A percentile compares a stretch with the other conserved stretches of the same genome.
Conservation (phyloP, 2,888 invertebrate species). For the Synanthedon formicaeformis region DNA sequence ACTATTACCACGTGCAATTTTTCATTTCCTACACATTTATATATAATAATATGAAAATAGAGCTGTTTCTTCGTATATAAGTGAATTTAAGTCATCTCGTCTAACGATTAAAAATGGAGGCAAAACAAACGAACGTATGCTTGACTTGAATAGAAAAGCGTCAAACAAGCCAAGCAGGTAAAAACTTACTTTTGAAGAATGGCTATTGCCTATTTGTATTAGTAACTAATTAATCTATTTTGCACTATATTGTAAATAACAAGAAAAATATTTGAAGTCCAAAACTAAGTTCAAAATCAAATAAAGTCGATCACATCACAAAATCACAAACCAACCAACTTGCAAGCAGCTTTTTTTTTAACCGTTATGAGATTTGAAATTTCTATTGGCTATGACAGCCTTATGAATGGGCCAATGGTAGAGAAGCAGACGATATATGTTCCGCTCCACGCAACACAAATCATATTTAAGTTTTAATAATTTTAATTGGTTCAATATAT, state of each 20-base stretch:
- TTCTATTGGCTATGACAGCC: slow-evolving; percentile 32
- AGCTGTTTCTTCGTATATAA: slow-evolving; percentile 23
- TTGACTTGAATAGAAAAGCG: slow-evolving; percentile 19
- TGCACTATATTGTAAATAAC: slow-evolving; percentile 25
- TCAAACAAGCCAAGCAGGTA: slow-evolving; percentile 19
- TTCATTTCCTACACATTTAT: slow-evolving; percentile 9
- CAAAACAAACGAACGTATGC: slow-evolving; percentile 62
- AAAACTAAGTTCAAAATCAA: slow-evolving; percentile 30
- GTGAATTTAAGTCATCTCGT: slow-evolving; percentile 27
- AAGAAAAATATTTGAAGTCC: slow-evolving; percentile 25
- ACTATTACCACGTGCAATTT: slow-evolving; percentile 32
- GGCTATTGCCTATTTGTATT: slow-evolving; percentile 44
- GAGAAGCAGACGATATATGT: slow-evolving; percentile 16
- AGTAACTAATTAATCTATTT: slow-evolving; percentile 25
- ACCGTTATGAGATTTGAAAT: slow-evolving; percentile 48
- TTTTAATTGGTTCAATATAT: too few species aligned
- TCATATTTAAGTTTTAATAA: too few species aligned
- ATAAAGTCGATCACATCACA: slow-evolving; percentile 9
- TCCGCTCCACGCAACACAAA: slow-evolving; percentile 17
- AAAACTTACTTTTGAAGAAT: slow-evolving; percentile 43
- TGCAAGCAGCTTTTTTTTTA: slow-evolving; percentile 51
- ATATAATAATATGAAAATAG: not conserved
- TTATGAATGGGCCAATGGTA: slow-evolving; percentile 26
- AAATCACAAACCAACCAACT: not conserved
- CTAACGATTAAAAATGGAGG: slow-evolving; percentile 63